phyloP scores from a whole-genome alignment of 2,888 invertebrate genomes.

The Norana najaformis region DNA sequence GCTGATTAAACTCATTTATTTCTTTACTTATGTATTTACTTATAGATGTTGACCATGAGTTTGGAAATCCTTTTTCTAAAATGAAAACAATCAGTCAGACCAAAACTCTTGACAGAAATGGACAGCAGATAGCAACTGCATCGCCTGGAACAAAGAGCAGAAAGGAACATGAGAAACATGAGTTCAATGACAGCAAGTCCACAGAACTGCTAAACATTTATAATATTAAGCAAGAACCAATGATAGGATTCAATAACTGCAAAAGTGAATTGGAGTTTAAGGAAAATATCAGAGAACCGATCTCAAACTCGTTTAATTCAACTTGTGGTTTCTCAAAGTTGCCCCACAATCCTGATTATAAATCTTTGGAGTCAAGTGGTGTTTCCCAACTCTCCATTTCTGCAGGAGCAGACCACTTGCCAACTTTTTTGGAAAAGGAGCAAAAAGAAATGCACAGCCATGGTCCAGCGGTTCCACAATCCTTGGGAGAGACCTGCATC shows the following conservation, averaged over 20 bases:
- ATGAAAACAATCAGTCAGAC: not conserved
- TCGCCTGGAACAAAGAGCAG: not conserved
- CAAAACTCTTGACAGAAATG: not conserved
- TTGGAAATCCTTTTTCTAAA: not conserved
- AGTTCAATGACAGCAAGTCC: not conserved
- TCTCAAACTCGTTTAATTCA: not conserved
- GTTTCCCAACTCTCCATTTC: not conserved
- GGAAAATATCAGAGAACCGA: not conserved
- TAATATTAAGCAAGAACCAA: not conserved
- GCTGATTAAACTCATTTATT: not conserved
- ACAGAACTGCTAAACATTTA: not conserved
- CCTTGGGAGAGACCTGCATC: not conserved
- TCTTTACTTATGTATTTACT: not conserved
- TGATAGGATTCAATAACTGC: not conserved
- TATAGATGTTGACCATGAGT: not conserved
- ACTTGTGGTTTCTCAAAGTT: not conserved
- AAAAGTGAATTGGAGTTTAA: not conserved
- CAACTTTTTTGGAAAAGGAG: not conserved
- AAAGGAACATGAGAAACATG: not conserved
- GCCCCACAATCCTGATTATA: not conserved
- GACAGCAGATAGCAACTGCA: not conserved
- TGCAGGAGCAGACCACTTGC: not conserved
- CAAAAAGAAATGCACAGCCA: not conserved
- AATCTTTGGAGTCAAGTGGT: not conserved
- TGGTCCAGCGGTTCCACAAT: not conserved